These are phyloP conservation scores for Calidris pygmaea DNA, from an alignment of 2,113 vertebrate species.

Conservation along the genomic window DNA sequence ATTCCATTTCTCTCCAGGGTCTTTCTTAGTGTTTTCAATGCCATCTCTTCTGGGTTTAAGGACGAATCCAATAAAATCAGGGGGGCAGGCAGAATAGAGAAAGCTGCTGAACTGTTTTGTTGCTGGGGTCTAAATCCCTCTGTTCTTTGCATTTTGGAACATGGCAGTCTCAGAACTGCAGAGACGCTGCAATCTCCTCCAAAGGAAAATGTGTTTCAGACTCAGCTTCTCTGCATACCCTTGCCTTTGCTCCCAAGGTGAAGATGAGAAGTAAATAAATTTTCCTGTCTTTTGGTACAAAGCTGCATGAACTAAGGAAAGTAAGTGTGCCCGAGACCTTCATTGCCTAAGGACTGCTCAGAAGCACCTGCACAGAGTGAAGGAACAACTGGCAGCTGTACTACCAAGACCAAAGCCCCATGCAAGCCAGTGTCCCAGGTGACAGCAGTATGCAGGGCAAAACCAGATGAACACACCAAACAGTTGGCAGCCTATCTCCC, in stretches of 20 bases:
- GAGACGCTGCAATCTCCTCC: neutral
- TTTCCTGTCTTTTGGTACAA: neutral
- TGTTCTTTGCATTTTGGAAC: neutral
- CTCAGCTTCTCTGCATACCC: neutral
- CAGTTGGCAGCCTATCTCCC: neutral
- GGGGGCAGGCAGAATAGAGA: neutral
- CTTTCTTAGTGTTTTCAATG: neutral
- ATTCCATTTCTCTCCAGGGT: neutral
- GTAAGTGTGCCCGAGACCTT: neutral
- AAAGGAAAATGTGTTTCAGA: neutral
- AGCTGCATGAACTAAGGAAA: neutral
- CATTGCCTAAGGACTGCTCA: neutral
- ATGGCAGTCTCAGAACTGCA: neutral
- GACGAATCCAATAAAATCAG: neutral
- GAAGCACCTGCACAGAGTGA: neutral
- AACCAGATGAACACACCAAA: neutral
- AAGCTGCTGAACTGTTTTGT: neutral
- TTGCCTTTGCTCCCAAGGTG: neutral
- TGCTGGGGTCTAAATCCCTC: neutral
- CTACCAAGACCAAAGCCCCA: neutral
- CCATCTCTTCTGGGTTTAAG: neutral
- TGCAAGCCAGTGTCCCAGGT: neutral
- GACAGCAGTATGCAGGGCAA: neutral
- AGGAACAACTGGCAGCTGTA: neutral
- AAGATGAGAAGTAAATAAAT: neutral